phyloP scores from a whole-genome alignment of 2,888 invertebrate genomes.

The Syritta pipiens region DNA sequence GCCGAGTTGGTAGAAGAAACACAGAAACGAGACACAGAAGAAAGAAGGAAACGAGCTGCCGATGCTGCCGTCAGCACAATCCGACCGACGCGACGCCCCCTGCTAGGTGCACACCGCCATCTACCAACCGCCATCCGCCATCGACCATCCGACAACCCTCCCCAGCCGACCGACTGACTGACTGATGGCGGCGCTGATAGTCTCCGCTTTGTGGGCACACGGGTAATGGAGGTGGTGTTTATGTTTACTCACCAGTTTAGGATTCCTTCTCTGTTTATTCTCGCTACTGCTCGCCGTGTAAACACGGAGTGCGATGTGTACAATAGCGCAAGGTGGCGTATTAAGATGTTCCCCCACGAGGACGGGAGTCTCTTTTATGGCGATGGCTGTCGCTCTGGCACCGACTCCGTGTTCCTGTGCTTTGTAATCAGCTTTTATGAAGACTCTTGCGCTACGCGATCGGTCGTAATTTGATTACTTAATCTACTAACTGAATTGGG shows the following conservation, averaged over 20 bases:
- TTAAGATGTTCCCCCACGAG: constrained; percentile 44
- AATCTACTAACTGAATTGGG: constrained; percentile 33
- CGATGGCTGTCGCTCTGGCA: constrained; percentile 22
- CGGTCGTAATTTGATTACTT: constrained; percentile 50
- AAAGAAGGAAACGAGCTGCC: constrained; percentile 9
- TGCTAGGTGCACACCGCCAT: constrained; percentile 28
- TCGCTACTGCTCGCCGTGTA: constrained; percentile 49
- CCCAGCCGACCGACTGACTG: constrained; percentile 51
- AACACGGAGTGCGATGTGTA: constrained; percentile 47
- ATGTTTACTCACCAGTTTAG: constrained; percentile 59
- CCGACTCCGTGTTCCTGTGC: constrained; percentile 28
- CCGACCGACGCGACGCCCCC: too few relatives aligned
- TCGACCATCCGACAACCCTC: constrained; percentile 33
- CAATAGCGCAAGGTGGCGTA: constrained; percentile 55
- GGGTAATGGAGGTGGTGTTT: constrained; percentile 59
- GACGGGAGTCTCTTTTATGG: constrained; percentile 36
- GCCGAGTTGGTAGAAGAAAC: constrained; percentile 12
- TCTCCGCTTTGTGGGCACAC: constrained; percentile 44
- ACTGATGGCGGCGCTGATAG: constrained; percentile 55
- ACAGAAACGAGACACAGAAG: not conserved
- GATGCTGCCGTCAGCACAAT: too few relatives aligned
- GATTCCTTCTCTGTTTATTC: constrained; percentile 60
- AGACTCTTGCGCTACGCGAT: constrained; percentile 33
- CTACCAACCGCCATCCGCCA: constrained; percentile 18
- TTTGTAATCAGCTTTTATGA: constrained; percentile 53